Evolutionary conservation across 2,888 invertebrate species (phyloP).

Genomic region (Drosophila meridiana): DNA sequence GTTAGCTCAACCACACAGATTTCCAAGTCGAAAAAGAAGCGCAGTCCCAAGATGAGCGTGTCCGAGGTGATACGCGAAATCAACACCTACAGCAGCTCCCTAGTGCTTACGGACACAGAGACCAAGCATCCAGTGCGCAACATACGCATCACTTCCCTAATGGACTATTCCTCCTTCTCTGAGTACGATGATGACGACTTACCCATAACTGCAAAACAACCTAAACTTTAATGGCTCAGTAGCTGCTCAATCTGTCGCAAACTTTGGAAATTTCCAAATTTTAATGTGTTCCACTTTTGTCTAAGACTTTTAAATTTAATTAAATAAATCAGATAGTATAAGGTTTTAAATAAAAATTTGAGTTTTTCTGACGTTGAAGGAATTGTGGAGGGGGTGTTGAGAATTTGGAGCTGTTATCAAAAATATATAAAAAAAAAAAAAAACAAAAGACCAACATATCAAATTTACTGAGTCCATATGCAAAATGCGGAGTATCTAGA

Average conservation of each 20-base stretch:
- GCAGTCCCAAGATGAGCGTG: not conserved
- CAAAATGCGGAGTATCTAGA: no score
- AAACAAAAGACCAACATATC: no score
- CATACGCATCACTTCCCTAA: not conserved
- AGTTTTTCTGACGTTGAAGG: not conserved
- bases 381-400: no score
- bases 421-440: no score
- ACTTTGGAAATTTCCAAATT: slow-evolving; percentile 5
- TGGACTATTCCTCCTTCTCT: not conserved
- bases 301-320: not conserved
- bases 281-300: slow-evolving; percentile 5
- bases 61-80: not conserved
- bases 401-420: no score
- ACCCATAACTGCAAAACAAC: no score
- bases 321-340: not conserved
- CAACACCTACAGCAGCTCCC: slow-evolving; percentile 1
- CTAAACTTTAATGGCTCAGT: not conserved
- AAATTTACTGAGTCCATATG: no score
- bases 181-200: not conserved
- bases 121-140: not conserved
- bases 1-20: no score
- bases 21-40: not conserved
- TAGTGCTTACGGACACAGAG: not conserved
- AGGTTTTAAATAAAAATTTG: not conserved
- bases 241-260: slow-evolving; percentile 18